These are phyloP conservation scores for Pipistrellus pipistrellus DNA, from an alignment of 2,797 vertebrate species.

Conservation along the genomic window DNA sequence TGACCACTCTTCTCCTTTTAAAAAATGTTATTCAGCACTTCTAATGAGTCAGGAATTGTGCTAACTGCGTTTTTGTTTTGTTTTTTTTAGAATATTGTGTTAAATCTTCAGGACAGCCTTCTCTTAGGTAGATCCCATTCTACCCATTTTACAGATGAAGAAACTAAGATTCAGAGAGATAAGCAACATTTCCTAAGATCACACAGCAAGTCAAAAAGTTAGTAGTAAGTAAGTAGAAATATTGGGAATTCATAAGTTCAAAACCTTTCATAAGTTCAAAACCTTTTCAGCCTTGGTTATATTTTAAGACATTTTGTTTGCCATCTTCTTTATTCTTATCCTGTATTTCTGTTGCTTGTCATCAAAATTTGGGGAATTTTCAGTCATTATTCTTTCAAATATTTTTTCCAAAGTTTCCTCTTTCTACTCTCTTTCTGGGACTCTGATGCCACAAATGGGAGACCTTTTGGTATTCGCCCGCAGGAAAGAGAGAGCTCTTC, in stretches of 20 bases:
- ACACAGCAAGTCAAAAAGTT: background rate
- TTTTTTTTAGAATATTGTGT: background rate
- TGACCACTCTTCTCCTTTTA: background rate
- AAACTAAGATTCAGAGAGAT: background rate
- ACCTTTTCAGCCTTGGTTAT: background rate
- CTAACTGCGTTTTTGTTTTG: background rate
- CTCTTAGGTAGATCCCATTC: background rate
- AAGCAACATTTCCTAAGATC: background rate
- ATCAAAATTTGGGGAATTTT: background rate
- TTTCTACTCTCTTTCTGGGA: background rate
- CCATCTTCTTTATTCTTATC: background rate
- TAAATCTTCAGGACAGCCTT: background rate
- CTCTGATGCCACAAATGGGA: background rate
- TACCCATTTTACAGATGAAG: background rate
- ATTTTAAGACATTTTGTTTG: background rate
- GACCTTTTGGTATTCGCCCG: background rate
- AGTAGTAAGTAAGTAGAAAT: background rate
- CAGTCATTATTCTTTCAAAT: background rate
- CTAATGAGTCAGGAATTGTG: background rate
- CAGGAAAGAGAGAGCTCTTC: background rate
- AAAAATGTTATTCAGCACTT: background rate
- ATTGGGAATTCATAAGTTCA: background rate
- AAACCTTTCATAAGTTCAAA: background rate
- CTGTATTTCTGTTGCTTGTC: background rate
- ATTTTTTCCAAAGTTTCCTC: slow-evolving; percentile 22